Evolutionary conservation across 2,113 vertebrate genomes (phyloP), one percentile per base, ranked within the genome.

Genomic region (Alaudala cheleensis): DNA sequence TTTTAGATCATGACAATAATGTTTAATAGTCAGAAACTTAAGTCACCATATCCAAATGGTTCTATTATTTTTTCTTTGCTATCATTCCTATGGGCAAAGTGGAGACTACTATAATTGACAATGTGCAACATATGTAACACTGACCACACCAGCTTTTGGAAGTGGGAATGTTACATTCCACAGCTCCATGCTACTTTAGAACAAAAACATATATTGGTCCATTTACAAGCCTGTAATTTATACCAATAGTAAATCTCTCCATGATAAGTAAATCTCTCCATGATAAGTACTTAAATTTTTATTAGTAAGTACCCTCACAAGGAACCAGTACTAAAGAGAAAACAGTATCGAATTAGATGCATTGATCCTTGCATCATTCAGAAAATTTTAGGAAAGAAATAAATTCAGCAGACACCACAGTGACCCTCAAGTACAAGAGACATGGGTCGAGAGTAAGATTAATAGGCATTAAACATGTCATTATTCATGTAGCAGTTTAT

Each of bases 401-500:
- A 65, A 64, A 67, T 76, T 60, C 49, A 37, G 66, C 58, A 89
- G 39, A 42, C n/a, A 93, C 6, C 64, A 94, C 62, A 74, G 73
- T 65, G 78, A 92, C 84, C 82, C 51, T 82, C 49, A 88, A 96
- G 70, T 45, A 65, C 23, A 83, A 37, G 70, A 57, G 39, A 83
- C 37, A 65, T 23, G 19, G 83, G 76, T 37, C 73, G 67, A 49
- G 44, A 64, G 62, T 77, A 93, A 95, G 90, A 95, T 79, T 78
- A 94, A 42, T 53, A 81, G 91, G 65, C 90, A 92, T 70, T 94
- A 96, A 96, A 94, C 74, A 84, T 14, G 66, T 81, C 88, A 97
- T 96, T 94, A 93, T 92, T 96, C 77, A 95, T 53, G 42, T 73
- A 95, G 88, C 80, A 93, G 92, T 97, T 97, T 81, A 97, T 96